These are phyloP conservation scores for Gambusia holbrooki DNA, from an alignment of 2,113 vertebrate genomes.

Conservation along the genomic window DNA sequence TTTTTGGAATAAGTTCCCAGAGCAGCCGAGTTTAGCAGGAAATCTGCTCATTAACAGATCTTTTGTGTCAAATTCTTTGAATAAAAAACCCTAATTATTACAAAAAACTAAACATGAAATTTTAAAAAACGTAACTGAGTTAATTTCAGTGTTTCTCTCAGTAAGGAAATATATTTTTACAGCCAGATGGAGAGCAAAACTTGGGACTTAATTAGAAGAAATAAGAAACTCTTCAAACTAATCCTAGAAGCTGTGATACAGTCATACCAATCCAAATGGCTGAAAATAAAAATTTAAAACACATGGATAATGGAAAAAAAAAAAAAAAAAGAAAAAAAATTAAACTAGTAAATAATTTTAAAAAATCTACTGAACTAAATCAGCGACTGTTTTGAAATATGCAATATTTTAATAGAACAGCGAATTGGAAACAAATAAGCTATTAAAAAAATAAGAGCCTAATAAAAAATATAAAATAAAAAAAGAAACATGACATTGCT, in stretches of 20 bases:
- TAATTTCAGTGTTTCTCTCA: background rate
- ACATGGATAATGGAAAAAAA: too few relatives aligned
- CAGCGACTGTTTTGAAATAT: too few relatives aligned
- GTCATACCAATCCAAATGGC: background rate
- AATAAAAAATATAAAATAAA: too few relatives aligned
- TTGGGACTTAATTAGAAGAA: background rate
- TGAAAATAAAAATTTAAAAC: too few relatives aligned
- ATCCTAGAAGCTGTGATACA: background rate
- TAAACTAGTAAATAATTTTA: too few relatives aligned
- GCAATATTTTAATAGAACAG: too few relatives aligned
- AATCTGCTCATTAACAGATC: background rate
- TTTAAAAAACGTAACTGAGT: background rate
- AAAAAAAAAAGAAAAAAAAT: too few relatives aligned
- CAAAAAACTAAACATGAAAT: background rate
- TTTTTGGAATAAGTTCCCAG: background rate
- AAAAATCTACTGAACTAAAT: too few relatives aligned
- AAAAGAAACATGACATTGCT: too few relatives aligned
- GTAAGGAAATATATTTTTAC: background rate
- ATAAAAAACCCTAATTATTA: background rate
- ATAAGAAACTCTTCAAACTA: background rate
- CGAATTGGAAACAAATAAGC: too few relatives aligned
- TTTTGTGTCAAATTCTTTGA: background rate
- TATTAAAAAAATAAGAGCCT: too few relatives aligned
- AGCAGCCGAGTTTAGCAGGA: background rate
- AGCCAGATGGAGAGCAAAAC: slow-evolving; percentile 1